Conservation (phyloP, 2,113 vertebrate genomes). For the Mandrillus leucophaeus region DNA sequence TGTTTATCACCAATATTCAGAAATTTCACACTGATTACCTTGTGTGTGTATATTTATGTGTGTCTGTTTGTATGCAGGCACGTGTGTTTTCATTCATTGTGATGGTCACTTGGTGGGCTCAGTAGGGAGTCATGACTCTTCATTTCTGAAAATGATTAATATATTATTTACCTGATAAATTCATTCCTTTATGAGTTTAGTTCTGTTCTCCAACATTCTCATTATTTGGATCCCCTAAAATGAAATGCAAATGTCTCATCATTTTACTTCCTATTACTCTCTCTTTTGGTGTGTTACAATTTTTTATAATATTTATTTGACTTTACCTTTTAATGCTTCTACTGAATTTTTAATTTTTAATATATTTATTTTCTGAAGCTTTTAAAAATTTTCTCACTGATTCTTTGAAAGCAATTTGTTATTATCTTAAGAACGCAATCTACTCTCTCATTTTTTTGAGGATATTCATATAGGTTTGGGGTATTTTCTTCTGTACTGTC, state of each 20-base stretch:
- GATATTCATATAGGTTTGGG: neutral
- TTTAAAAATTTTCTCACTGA: neutral
- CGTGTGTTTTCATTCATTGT: neutral
- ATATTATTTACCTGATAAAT: neutral
- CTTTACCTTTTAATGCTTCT: neutral
- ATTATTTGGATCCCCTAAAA: neutral
- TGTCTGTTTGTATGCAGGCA: rapidly evolving
- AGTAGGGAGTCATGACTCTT: neutral
- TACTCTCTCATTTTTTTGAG: neutral
- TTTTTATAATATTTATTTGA: neutral
- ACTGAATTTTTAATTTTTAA: neutral
- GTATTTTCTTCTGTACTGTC: neutral
- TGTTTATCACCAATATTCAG: neutral
- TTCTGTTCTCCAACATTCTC: neutral
- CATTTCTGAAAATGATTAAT: neutral
- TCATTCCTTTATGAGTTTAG: neutral
- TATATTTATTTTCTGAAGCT: neutral
- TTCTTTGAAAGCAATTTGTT: neutral
- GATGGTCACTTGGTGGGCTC: neutral
- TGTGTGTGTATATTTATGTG: neutral
- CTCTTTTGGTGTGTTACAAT: neutral
- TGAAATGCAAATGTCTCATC: neutral
- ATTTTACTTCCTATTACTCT: neutral
- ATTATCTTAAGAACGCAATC: neutral
- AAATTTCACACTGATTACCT: neutral